Evolutionary conservation across 2,797 vertebrate genomes (phyloP), one percentile per base, ranked within the genome.

Genomic region (Echiichthys vipera): DNA sequence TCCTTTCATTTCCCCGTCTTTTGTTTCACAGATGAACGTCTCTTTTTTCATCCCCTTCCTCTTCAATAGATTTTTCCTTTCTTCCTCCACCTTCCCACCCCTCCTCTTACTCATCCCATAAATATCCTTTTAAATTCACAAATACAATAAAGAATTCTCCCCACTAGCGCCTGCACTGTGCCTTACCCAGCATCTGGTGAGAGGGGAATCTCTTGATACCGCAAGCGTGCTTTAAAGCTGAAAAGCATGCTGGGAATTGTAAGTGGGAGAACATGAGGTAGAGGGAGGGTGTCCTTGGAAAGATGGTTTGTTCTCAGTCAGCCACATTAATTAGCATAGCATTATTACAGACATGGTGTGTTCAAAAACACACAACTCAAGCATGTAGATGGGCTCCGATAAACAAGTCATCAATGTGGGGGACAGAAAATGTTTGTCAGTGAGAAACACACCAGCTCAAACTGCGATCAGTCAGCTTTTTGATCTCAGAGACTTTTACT

Each of bases 271-370:
- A 86, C 78, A 84, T 79, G 89, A 85, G 85, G 80, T 58, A 55
- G 83, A 85, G 88, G 83, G 88, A 89, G 89, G 80, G 78, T 85
- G 93, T 93, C 93, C 93, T 93, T 94, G 91, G 91, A 88, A 93
- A 87, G 84, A 87, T 79, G 85, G 88, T 82, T 89, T 90, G 78
- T 91, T 90, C 84, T 90, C 88, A 81, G 88, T 85, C 80, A 70
- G 80, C 88, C 86, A 88, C 86, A 78, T 87, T 91, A 89, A 93
- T 93, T 94, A 93, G 89, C 92, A 92, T 92, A 82, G 80, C 76
- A 89, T 91, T 90, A 89, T 92, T 91, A 88, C 69, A 77, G 80
- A 40, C 66, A 32, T 68, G 77, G 85, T 39, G 77, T 47, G 83
- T 82, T 87, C 73, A 81, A 86, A 85, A 74, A 77, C 74, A 83